Conservation (phyloP, 2,797 vertebrate genomes). For the Notoglanidium macrostoma region DNA sequence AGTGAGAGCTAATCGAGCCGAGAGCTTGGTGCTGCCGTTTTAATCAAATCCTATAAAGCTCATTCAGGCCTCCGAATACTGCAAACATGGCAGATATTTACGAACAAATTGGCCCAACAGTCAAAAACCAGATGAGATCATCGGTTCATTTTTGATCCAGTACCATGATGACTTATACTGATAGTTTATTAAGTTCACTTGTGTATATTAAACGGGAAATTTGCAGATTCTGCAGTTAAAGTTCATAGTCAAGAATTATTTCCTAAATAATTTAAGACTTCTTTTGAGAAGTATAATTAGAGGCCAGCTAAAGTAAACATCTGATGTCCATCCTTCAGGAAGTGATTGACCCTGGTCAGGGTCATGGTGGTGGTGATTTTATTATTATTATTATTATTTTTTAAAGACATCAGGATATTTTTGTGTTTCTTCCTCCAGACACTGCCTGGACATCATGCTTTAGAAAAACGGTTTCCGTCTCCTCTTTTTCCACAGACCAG, state of each 20-base stretch:
- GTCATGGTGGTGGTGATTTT: background rate
- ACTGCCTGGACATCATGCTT: background rate
- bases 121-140: background rate
- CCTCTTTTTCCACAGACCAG: background rate
- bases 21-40: background rate
- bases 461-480: background rate
- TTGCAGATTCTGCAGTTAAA: too few relatives aligned
- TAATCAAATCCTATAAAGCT: background rate
- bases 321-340: background rate
- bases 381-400: too few relatives aligned
- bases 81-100: background rate
- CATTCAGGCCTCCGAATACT: too few relatives aligned
- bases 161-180: too few relatives aligned
- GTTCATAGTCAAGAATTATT: too few relatives aligned
- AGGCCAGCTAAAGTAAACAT: background rate
- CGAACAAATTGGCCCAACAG: background rate
- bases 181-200: too few relatives aligned
- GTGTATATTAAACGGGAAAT: too few relatives aligned
- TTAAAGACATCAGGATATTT: background rate
- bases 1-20: too few relatives aligned
- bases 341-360: background rate
- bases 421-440: background rate
- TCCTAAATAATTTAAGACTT: background rate
- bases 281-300: background rate
- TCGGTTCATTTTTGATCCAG: too few relatives aligned